These are phyloP conservation scores for Tor tambroides DNA, from an alignment of 2,113 vertebrate species.

Conservation along the genomic window DNA sequence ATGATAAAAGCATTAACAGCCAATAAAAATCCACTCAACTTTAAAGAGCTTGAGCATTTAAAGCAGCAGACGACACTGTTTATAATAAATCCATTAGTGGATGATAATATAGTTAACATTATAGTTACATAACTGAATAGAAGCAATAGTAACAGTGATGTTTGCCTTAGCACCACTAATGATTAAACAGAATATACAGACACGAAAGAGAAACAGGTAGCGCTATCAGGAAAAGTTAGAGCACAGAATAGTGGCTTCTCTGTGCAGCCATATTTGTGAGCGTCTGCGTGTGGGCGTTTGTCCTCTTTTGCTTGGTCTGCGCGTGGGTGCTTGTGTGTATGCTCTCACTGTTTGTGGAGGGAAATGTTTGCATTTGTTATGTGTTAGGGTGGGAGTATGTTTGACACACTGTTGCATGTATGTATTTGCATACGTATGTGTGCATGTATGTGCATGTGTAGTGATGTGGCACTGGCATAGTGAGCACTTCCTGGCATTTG, in stretches of 20 bases:
- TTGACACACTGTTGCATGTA: slow-evolving; percentile 25
- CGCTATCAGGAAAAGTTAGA: background rate
- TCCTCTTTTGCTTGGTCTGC: background rate
- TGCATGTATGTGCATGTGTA: slow-evolving; percentile 4
- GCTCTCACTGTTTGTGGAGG: slow-evolving; percentile 32
- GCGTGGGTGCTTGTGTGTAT: background rate
- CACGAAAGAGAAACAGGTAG: background rate
- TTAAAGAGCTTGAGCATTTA: background rate
- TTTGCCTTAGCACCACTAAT: background rate
- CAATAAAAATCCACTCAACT: background rate
- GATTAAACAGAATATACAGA: background rate
- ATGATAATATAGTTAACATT: background rate
- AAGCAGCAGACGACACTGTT: background rate
- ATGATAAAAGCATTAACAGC: background rate
- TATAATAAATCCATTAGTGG: background rate
- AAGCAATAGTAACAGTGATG: background rate
- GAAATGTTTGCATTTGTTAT: slow-evolving; percentile 40
- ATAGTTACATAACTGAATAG: background rate
- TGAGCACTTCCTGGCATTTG: slow-evolving; percentile 7
- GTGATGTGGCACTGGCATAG: slow-evolving; percentile 14
- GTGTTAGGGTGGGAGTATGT: slow-evolving; percentile 21
- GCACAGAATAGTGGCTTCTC: background rate
- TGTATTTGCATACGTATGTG: slow-evolving; percentile 17
- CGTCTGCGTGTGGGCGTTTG: slow-evolving; percentile 27
- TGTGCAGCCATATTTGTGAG: slow-evolving; percentile 23